Evolutionary conservation across 1,140 invertebrate genomes (phyloP).

Genomic region (Dolichoris vasculosae): DNA sequence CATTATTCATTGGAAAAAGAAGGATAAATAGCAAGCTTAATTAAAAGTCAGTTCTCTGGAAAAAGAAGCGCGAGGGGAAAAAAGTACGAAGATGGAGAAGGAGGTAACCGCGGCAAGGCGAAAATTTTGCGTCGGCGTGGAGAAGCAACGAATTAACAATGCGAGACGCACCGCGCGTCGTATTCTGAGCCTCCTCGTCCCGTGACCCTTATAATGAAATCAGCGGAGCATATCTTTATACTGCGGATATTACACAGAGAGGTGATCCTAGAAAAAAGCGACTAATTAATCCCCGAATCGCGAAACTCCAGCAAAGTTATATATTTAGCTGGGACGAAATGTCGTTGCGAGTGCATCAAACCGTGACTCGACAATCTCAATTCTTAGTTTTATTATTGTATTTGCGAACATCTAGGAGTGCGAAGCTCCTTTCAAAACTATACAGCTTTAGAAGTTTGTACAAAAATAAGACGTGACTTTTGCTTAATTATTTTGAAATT

Average conservation of each 20-base stretch:
- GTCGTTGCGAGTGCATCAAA: not conserved
- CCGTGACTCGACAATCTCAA: not conserved
- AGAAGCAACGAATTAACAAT: constrained; percentile 29
- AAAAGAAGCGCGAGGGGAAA: not conserved
- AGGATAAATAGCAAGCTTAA: not conserved
- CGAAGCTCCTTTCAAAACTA: not conserved
- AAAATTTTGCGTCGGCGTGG: constrained; percentile 4
- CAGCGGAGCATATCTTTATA: not conserved
- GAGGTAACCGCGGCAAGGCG: not conserved
- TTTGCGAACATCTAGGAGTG: not conserved
- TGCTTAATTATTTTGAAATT: not conserved
- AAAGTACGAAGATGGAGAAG: not conserved
- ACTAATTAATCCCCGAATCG: constrained; percentile 32
- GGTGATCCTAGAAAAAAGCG: constrained; percentile 26
- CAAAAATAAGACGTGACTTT: not conserved
- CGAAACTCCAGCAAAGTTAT: constrained; percentile 1
- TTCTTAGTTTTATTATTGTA: not conserved
- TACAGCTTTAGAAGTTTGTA: not conserved
- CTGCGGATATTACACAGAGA: constrained; percentile 46
- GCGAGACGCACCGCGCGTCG: not conserved
- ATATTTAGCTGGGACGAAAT: not conserved
- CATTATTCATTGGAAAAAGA: not conserved
- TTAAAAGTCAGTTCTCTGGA: constrained; percentile 27
- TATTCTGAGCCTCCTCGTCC: not conserved
- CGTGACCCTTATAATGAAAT: constrained; percentile 38